Percentiles rank a stretch among this genome's conserved stretches.
These are phyloP conservation scores for Morpho achilles DNA, from an alignment of 2,888 invertebrate species.

Conservation along the genomic window DNA sequence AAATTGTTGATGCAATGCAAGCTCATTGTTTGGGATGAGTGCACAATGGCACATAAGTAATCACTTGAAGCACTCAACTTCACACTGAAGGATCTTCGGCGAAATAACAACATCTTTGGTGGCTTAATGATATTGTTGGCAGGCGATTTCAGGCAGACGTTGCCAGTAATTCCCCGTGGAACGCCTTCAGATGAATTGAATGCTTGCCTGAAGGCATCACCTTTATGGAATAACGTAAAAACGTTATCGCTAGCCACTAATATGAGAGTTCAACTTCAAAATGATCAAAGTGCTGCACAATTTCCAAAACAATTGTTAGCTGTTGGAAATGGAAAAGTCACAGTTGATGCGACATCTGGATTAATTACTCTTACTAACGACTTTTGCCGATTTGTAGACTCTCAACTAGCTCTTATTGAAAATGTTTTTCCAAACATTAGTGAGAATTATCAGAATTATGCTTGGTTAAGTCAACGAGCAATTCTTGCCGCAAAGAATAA, in stretches of 20 bases:
- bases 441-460: conserved; percentile 24
- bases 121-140: conserved; percentile 25
- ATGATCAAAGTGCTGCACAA: conserved; percentile 30
- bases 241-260: conserved; percentile 24
- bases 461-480: conserved; percentile 26
- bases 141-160: conserved; percentile 27
- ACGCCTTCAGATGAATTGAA: conserved; percentile 31
- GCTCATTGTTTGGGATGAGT: conserved; percentile 32
- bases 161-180: conserved; percentile 28
- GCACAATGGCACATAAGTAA: conserved; percentile 30
- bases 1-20: conserved; percentile 28
- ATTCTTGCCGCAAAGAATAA: conserved; percentile 26
- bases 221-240: conserved; percentile 30
- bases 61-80: conserved; percentile 26
- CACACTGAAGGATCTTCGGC: conserved; percentile 29
- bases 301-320: conserved; percentile 30
- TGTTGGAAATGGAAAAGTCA: conserved; percentile 26
- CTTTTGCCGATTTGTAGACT: conserved; percentile 27
- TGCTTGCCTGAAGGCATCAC: conserved; percentile 32
- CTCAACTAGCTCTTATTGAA: conserved; percentile 27
- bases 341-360: conserved; percentile 24
- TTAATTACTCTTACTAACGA: conserved; percentile 26
- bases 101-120: conserved; percentile 27
- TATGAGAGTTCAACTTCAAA: conserved; percentile 30
- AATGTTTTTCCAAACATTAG: conserved; percentile 24